Evolutionary conservation across 2,888 invertebrate species (phyloP).

Genomic region (Xylophagus ater): DNA sequence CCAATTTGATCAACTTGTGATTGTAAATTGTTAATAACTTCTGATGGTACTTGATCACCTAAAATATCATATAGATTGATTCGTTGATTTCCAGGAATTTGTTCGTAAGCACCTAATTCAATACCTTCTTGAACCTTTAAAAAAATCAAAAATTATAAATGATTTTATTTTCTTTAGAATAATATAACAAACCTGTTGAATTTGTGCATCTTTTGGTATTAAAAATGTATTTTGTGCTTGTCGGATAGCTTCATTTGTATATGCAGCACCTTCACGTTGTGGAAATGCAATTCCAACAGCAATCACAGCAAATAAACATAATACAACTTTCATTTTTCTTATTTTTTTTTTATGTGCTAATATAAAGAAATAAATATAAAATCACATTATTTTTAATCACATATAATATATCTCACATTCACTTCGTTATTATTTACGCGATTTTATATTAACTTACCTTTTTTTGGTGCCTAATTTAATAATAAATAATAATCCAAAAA

Average conservation of each 20-base stretch:
- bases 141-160: slow-evolving; percentile 10
- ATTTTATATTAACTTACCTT: no score
- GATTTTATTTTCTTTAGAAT: not conserved
- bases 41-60: slow-evolving; percentile 74
- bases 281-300: slow-evolving; percentile 48
- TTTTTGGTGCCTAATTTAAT: no score
- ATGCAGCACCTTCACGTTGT: slow-evolving; percentile 69
- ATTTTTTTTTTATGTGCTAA: no score
- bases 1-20: slow-evolving; percentile 77
- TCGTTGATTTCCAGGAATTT: slow-evolving; percentile 73
- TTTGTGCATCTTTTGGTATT: slow-evolving; percentile 76
- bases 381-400: no score
- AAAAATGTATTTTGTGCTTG: slow-evolving; percentile 78
- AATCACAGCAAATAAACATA: slow-evolving; percentile 39
- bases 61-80: slow-evolving; percentile 76
- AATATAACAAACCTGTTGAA: slow-evolving; percentile 54
- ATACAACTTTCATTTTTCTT: slow-evolving; percentile 21
- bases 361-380: no score
- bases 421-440: no score
- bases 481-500: no score
- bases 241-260: slow-evolving; percentile 75
- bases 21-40: slow-evolving; percentile 80
- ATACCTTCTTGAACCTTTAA: slow-evolving; percentile 69
- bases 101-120: slow-evolving; percentile 74
- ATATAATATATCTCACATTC: no score